Evolutionary conservation across 2,888 invertebrate genomes (phyloP), one percentile per base, ranked within the genome.

Genomic region (Acronicta leporina): DNA sequence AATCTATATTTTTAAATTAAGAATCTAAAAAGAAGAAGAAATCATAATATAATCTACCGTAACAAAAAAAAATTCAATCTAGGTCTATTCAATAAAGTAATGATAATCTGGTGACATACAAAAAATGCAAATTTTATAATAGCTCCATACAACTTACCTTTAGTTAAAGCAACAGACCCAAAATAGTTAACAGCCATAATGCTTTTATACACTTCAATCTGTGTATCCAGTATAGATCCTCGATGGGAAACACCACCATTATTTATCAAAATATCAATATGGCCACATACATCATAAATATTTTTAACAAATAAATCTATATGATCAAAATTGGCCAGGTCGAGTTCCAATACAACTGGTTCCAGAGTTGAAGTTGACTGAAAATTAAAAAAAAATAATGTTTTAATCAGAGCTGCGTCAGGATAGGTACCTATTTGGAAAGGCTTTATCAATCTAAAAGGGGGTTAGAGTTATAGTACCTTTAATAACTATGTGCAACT

Each of bases 141-240:
- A 20, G 20, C 20, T 5, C 13, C 11, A 11, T 16, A 3, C 20
- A 20, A 15, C 6, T 10, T 94, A 98, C 98, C 97, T 96, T 98
- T 98, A 0, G 98, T 98, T 27, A 99, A 91, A 38, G 97, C 97
- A 55, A 99, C 96, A 71, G 98, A 96, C 14, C 99, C 99, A 93
- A 99, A 98, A 89, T 98, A 99, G 94, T 99, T 99, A 8, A 98
- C 96, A 40, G 96, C 92, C 99, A 99, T 99, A 44, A 99, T 95
- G 92, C 97, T 96, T 63, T 96, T 95, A 88, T 98, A 97, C 10
- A 99, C 98, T 84, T 97, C 97, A 41, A 98, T 88, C 43, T 96
- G 95, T 0, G 99, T 98, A 46, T 96, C 95, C 16, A 96, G 77
- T 50, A 97, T 96, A 73, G 96, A 95, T 0, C 98, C 98, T 77